A percentile compares a stretch with the other conserved stretches of the same genome.
Conservation (phyloP, 1,140 invertebrate genomes). For the Myzus persicae region DNA sequence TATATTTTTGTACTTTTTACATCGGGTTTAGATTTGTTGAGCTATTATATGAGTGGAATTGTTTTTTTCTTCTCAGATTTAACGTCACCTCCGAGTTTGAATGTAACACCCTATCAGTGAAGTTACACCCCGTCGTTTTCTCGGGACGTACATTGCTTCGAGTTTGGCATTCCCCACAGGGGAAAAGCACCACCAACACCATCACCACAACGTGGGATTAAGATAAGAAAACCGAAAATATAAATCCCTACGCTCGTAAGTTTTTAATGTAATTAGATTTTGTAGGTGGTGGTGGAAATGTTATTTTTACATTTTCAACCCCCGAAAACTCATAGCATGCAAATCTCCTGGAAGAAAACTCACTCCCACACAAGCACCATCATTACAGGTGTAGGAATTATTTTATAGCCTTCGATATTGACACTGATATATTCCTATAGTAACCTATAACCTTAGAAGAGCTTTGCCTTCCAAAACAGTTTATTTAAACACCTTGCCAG, state of each 20-base stretch:
- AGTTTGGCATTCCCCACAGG: neutral
- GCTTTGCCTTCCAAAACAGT: neutral
- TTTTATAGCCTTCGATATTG: neutral
- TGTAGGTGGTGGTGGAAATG: neutral
- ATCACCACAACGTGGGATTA: conserved; percentile 1
- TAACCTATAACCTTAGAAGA: neutral
- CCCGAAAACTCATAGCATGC: too few relatives aligned
- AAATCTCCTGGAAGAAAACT: neutral
- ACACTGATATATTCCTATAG: neutral
- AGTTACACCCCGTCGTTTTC: neutral
- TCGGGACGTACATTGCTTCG: neutral
- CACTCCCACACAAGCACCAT: neutral
- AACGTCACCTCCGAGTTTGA: conserved; percentile 11
- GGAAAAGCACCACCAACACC: neutral
- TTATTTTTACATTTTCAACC: conserved; percentile 37
- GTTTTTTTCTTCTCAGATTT: neutral
- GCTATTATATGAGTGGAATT: conserved; percentile 11
- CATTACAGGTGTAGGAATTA: neutral
- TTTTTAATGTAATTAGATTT: conserved; percentile 51
- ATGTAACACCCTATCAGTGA: conserved; percentile 7
- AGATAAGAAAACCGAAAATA: conserved; percentile 46
- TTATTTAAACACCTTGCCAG: neutral
- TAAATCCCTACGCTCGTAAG: conserved; percentile 12
- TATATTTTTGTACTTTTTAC: neutral
- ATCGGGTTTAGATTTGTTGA: neutral